A percentile compares a stretch with the other conserved stretches of the same genome.
Conservation (phyloP, 2,113 vertebrate genomes). For the Eidolon helvum region DNA sequence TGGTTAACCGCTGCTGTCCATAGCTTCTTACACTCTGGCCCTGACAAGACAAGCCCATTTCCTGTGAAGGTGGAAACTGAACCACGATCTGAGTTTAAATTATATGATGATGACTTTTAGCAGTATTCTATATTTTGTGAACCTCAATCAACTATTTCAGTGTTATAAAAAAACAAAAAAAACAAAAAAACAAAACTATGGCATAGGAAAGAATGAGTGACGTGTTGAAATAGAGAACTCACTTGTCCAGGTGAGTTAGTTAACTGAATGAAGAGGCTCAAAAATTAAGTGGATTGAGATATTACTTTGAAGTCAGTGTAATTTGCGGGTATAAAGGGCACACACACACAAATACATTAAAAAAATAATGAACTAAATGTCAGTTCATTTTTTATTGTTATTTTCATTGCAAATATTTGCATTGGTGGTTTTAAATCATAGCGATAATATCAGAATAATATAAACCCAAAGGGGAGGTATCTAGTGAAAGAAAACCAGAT, state of each 20-base stretch:
- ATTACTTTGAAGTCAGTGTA: neutral
- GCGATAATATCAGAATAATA: neutral
- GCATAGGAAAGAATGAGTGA: neutral
- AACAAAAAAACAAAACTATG: neutral
- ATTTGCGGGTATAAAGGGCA: neutral
- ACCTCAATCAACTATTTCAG: neutral
- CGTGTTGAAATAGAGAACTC: neutral
- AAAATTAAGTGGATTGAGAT: neutral
- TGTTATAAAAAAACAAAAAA: neutral
- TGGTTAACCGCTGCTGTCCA: neutral
- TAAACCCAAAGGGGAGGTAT: neutral
- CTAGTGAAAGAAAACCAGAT: neutral
- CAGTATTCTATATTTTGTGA: neutral
- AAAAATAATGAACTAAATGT: neutral
- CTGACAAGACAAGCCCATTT: neutral
- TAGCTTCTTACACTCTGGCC: neutral
- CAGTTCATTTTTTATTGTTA: neutral
- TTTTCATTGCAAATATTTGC: neutral
- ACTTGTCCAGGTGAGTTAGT: neutral
- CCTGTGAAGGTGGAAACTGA: neutral
- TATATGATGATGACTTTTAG: neutral
- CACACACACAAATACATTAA: neutral
- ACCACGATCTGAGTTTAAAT: neutral
- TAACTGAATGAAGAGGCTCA: neutral
- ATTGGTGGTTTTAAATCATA: neutral